phyloP scores from a whole-genome alignment of 2,113 vertebrate genomes.

The Tympanuchus pallidicinctus region DNA sequence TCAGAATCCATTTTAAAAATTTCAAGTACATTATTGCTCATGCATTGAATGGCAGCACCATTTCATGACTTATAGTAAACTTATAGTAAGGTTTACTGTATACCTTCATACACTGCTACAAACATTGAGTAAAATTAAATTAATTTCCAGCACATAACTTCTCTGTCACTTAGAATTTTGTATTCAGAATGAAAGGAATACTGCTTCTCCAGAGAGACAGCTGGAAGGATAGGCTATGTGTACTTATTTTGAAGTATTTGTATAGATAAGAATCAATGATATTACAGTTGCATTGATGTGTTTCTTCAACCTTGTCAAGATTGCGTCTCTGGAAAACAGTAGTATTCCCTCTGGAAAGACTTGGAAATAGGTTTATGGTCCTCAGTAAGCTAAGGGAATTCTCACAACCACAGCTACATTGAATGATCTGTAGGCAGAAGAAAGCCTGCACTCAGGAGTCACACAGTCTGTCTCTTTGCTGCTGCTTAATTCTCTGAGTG shows the following conservation, averaged over 20 bases:
- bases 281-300: not conserved
- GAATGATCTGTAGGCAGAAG: not conserved
- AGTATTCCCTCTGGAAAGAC: not conserved
- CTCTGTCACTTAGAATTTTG: not conserved
- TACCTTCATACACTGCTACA: not conserved
- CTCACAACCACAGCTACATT: not conserved
- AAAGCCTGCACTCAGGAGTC: not conserved
- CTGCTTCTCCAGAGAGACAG: fast-evolving
- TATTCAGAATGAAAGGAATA: not conserved
- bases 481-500: not conserved
- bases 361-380: not conserved
- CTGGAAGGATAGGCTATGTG: not conserved
- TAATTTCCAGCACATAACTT: not conserved
- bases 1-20: not conserved
- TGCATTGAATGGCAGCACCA: not conserved
- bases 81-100: not conserved
- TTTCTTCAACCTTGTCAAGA: not conserved
- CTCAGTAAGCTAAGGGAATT: not conserved
- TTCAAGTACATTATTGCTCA: not conserved
- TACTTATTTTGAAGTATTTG: not conserved
- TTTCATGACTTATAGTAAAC: not conserved
- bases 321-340: not conserved
- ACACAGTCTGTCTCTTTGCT: not conserved
- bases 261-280: not conserved
- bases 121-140: not conserved